Percentiles rank a stretch among this genome's conserved stretches.
Conservation (phyloP, 2,113 vertebrate species). For the Oreocharis arfaki region DNA sequence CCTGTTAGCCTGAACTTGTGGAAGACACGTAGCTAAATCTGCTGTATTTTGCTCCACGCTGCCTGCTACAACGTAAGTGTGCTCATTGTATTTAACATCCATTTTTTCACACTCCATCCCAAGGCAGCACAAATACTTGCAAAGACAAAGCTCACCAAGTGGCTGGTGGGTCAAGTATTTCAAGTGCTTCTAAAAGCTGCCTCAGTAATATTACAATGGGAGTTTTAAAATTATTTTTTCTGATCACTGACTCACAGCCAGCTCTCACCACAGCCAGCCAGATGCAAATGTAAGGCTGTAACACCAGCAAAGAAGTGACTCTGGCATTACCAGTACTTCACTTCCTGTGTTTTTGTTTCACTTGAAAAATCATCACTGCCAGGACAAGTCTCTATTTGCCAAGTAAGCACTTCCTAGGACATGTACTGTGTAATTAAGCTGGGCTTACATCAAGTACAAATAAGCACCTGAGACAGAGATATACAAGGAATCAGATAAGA, state of each 20-base stretch:
- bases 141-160: background rate
- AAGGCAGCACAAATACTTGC: background rate
- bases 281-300: background rate
- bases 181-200: background rate
- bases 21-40: background rate
- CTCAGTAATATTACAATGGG: background rate
- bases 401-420: slow-evolving; percentile 9
- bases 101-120: background rate
- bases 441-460: background rate
- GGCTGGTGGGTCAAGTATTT: background rate
- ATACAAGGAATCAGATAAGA: background rate
- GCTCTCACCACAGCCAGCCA: background rate
- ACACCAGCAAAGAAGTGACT: background rate
- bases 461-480: background rate
- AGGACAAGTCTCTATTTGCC: background rate
- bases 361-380: background rate
- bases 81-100: background rate
- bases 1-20: background rate
- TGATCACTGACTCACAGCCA: background rate
- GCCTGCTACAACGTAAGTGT: background rate
- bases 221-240: background rate
- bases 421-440: background rate
- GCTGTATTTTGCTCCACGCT: background rate
- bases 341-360: slow-evolving; percentile 42
- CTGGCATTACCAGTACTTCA: background rate